Conservation (phyloP, 1,140 invertebrate species). For the Dolichoris vasculosae region DNA sequence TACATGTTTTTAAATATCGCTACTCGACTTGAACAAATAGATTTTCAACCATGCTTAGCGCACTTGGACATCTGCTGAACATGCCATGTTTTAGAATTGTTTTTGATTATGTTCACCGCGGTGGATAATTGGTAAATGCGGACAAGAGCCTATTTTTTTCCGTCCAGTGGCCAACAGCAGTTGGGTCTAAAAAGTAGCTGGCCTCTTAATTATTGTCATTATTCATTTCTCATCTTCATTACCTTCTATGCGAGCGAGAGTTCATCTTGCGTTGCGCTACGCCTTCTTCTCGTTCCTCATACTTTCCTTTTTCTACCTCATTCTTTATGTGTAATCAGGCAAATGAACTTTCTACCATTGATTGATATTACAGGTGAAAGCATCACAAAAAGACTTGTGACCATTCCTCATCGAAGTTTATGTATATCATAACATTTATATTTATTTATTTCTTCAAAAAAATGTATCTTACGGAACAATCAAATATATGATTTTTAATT, state of each 20-base stretch:
- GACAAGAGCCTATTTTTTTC: too few species aligned
- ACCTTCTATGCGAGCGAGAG: slow-evolving; percentile 9
- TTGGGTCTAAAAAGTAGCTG: not conserved
- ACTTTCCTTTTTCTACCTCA: not conserved
- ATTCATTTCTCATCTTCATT: slow-evolving; percentile 38
- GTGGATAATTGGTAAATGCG: not conserved
- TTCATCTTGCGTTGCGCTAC: not conserved
- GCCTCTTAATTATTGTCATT: slow-evolving; percentile 40
- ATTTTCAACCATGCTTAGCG: too few species aligned
- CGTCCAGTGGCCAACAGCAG: too few species aligned
- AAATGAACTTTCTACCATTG: slow-evolving; percentile 38
- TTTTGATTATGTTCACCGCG: not conserved
- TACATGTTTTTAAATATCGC: too few species aligned
- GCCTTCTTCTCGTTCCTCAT: not conserved
- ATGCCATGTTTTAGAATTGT: too few species aligned
- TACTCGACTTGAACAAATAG: too few species aligned
- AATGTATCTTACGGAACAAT: not conserved
- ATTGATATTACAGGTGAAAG: slow-evolving; percentile 34
- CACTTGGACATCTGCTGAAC: too few species aligned
- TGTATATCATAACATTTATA: slow-evolving; percentile 14
- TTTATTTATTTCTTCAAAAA: slow-evolving; percentile 34
- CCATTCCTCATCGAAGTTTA: not conserved
- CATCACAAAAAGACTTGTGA: not conserved
- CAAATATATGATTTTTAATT: slow-evolving; percentile 34
- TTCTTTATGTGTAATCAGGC: not conserved